Percentiles rank a stretch among this genome's conserved stretches.
phyloP scores from a whole-genome alignment of 92 coral and sea anemone species.

The Anthopleura xanthogrammica region DNA sequence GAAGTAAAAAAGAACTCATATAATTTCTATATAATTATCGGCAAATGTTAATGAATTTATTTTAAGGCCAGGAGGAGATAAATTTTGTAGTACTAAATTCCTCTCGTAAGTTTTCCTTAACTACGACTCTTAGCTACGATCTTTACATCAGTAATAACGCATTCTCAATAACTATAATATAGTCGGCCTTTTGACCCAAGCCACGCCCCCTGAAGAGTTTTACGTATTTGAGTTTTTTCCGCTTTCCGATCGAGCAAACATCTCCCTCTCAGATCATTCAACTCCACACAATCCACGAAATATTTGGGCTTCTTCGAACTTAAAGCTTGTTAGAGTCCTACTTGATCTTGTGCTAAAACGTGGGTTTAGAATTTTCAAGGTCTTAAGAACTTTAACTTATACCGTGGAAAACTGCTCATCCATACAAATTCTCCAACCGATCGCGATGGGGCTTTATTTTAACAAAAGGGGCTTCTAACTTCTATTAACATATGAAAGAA shows the following conservation, averaged over 20 bases:
- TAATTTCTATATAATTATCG: neutral
- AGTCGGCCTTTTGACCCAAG: constrained; percentile 46
- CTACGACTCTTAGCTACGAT: neutral
- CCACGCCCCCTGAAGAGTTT: constrained; percentile 30
- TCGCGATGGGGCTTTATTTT: neutral
- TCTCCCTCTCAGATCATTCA: constrained; percentile 17
- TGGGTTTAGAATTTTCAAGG: neutral
- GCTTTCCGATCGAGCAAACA: constrained; percentile 21
- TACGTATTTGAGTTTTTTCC: constrained; percentile 7
- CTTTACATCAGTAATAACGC: neutral
- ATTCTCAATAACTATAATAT: constrained; percentile 20
- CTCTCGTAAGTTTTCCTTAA: neutral
- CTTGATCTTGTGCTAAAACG: neutral
- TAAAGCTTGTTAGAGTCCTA: neutral
- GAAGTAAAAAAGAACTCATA: too few species aligned
- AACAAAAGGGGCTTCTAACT: neutral
- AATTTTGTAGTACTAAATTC: neutral
- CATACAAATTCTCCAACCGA: constrained; percentile 39
- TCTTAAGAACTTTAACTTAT: neutral
- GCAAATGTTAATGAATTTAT: neutral
- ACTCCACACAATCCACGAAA: neutral
- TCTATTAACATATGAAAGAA: constrained; percentile 23
- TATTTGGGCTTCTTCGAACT: neutral
- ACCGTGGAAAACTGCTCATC: constrained; percentile 40
- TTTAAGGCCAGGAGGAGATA: neutral